phyloP scores from a whole-genome alignment of 1,140 invertebrate genomes.

The Rhyzopertha dominica region DNA sequence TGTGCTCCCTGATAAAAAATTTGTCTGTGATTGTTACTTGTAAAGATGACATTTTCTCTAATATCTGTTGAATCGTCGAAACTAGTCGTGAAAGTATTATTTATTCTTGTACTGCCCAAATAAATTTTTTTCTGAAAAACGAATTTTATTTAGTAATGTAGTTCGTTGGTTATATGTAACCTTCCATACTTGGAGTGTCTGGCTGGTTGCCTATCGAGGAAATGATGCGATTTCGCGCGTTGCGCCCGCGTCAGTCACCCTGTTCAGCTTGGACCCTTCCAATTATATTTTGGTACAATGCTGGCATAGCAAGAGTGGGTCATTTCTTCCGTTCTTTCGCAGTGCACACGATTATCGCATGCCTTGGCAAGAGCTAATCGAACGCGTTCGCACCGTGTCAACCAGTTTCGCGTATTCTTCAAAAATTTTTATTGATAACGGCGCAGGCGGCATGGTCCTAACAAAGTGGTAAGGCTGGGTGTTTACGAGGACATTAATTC shows the following conservation, averaged over 20 bases:
- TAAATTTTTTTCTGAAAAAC: too few relatives aligned
- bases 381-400: neutral
- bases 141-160: too few relatives aligned
- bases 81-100: too few relatives aligned
- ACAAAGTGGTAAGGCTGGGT: neutral
- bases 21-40: too few relatives aligned
- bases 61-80: too few relatives aligned
- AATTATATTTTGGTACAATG: slow-evolving; percentile 12
- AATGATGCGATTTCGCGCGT: too few relatives aligned
- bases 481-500: neutral
- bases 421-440: neutral
- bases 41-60: too few relatives aligned
- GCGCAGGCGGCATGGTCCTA: neutral
- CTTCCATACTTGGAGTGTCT: too few relatives aligned
- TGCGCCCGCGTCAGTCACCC: slow-evolving; percentile 1
- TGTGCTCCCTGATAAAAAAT: too few relatives aligned
- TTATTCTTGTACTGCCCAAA: too few relatives aligned
- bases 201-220: too few relatives aligned
- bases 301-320: neutral
- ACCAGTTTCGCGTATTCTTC: neutral
- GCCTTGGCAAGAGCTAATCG: neutral
- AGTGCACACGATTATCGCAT: slow-evolving; percentile 3
- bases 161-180: too few relatives aligned
- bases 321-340: slow-evolving; percentile 2
- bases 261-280: slow-evolving; percentile 6